A percentile compares a stretch with the other conserved stretches of the same genome.
Evolutionary conservation across 30 jellyfish, hydroid and myxozoan genomes (phyloP).

Genomic region (Sanderia malayensis): DNA sequence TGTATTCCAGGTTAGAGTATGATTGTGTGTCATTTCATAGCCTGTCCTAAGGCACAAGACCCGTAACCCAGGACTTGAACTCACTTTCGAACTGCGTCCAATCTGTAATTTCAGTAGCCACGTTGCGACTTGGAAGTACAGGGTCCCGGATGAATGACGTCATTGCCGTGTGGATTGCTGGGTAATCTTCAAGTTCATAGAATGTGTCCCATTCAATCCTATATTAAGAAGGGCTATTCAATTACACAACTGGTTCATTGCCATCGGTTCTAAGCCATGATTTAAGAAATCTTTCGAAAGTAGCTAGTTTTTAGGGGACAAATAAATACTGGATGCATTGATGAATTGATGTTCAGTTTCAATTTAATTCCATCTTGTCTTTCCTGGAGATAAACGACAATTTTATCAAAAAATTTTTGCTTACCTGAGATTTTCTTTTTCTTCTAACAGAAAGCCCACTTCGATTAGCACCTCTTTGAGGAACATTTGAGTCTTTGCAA

Average conservation of each 20-base stretch:
- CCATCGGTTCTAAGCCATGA: too few relatives aligned
- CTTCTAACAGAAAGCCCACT: slow-evolving; percentile 43
- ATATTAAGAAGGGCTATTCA: neutral
- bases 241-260: too few relatives aligned
- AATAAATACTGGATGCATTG: too few relatives aligned
- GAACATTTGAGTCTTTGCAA: slow-evolving; percentile 72
- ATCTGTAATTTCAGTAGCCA: slow-evolving; percentile 73
- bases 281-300: too few relatives aligned
- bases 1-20: neutral
- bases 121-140: slow-evolving; percentile 83
- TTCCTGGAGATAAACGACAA: too few relatives aligned
- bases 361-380: too few relatives aligned
- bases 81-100: slow-evolving; percentile 87
- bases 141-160: slow-evolving; percentile 81
- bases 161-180: neutral
- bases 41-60: slow-evolving; percentile 57
- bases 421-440: slow-evolving; percentile 6
- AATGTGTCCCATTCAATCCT: slow-evolving; percentile 74
- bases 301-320: too few relatives aligned
- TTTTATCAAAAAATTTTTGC: neutral
- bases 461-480: slow-evolving; percentile 81
- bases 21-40: too few relatives aligned
- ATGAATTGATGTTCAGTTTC: too few relatives aligned
- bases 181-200: slow-evolving; percentile 68
- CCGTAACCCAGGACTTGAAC: slow-evolving; percentile 47